Evolutionary conservation across 2,888 invertebrate species (phyloP), one percentile per base, ranked within the genome.

Genomic region (Prosopocoilus inquinatus): DNA sequence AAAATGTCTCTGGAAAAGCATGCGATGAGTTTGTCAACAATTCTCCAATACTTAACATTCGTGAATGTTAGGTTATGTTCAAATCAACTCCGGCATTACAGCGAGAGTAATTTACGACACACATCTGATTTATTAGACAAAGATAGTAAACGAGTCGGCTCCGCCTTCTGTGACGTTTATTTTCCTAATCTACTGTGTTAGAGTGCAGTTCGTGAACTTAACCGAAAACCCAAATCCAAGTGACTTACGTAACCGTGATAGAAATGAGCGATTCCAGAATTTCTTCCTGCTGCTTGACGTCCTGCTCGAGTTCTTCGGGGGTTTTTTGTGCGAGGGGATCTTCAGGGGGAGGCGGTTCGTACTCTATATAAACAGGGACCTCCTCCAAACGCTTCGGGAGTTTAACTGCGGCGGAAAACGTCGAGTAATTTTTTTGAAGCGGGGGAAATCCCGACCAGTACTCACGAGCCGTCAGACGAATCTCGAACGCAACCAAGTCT

Each of bases 241-340:
- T 12, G 3, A 36, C 82, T 78, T 70, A 90, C 90, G 87, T 85
- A 12, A 92, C 81, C 20, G 83, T 85, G 9, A 92, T 81, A 5
- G 85, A 75, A 0, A 87, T 85, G 13, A 93, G 78, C 61, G 86
- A 87, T 66, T 91, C 88, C 69, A 91, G 83, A 47, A 88, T 88
- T 2, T 82, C 80, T 65, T 92, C 91, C 16, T 87, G 81, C 63
- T 81, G 83, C 69, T 86, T 88, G 72, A 89, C 84, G 71, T 91
- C 91, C 0, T 85, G 86, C 67, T 92, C 92, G 16, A 91, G 87
- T 69, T 91, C 88, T 76, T 91, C 91, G 0, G 91, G 90, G 15
- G 86, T 80, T 44, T 89, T 81, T 3, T 85, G 84, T 2, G 86
- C 82, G 0, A 87, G 87, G 0, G 86, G 81, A 2, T 85, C 81